These are phyloP conservation scores for Acanthosepion lycidas DNA, from an alignment of 2,888 invertebrate genomes.

Conservation along the genomic window DNA sequence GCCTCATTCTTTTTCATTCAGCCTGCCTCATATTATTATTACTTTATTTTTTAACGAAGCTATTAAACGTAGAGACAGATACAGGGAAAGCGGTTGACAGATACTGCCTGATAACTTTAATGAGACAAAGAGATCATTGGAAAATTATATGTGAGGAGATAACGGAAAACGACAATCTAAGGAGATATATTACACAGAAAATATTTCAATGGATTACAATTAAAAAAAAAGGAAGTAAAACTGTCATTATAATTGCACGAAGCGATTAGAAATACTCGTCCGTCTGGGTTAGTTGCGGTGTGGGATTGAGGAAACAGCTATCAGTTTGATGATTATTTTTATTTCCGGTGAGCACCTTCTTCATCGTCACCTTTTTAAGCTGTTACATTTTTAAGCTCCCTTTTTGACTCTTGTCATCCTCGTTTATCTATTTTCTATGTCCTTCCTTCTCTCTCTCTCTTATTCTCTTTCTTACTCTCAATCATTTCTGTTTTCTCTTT, in stretches of 20 bases:
- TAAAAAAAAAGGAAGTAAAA: not conserved
- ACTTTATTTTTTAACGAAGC: not conserved
- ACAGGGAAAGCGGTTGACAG: not conserved
- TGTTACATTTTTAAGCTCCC: too few relatives aligned
- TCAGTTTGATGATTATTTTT: too few relatives aligned
- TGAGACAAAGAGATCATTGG: not conserved
- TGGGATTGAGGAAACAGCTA: too few relatives aligned
- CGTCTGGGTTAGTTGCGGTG: too few relatives aligned
- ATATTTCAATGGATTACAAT: not conserved
- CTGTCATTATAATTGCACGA: not conserved
- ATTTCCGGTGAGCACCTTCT: too few relatives aligned
- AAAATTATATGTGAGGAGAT: not conserved
- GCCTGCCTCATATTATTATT: not conserved
- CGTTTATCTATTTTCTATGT: too few relatives aligned
- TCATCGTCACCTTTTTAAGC: too few relatives aligned
- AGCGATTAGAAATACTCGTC: not conserved
- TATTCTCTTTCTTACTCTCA: too few relatives aligned
- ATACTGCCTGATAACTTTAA: not conserved
- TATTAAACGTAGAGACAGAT: not conserved
- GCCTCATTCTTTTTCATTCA: not conserved
- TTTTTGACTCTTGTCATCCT: too few relatives aligned
- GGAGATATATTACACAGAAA: not conserved
- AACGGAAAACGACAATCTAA: not conserved
- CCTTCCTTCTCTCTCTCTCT: too few relatives aligned
- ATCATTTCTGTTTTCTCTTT: too few relatives aligned